Evolutionary conservation across 2,888 invertebrate genomes (phyloP), one percentile per base, ranked within the genome.

Genomic region (Lepidocyrtinus sp.): DNA sequence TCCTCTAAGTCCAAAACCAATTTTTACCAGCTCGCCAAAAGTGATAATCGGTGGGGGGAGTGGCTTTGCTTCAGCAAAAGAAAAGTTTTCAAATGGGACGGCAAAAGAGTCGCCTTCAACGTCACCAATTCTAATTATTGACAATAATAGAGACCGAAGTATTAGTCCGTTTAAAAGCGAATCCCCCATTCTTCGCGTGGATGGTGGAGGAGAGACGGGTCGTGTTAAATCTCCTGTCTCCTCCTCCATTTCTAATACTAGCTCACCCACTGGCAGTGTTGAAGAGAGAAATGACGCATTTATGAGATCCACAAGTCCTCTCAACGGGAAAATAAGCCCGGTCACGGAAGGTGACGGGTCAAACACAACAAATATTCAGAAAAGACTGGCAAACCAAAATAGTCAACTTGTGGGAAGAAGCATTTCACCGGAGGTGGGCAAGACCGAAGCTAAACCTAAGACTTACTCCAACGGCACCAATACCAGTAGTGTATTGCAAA

Each of bases 1-100:
- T 12, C 84, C 86, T 1, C 67, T 86, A 25, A 85, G 85, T 81
- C 86, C 86, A 3, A 86, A 86, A 76, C 86, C 82, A 15, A 79
- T 85, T 72, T 85, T 83, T 62, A 84, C 85, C 9, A 81, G 83
- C 1, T 82, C 83, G 3, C 84, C 85, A 3, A 84, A 84, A 68
- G 74, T 71, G 50, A 69, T 7, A 25, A 36, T 59, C 5, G 21
- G 46, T 27, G 25, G 69, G 22, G 61, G 25, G 1, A 27, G 7
- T 12, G 55, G 7, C 3, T n/a, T n/a, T 7, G 7, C 50, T 2
- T 50, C 15, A 22, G 22, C 15, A 2, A 71, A 62, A 19, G 71
- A 22, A 21, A 55, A 36, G 22, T 21, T n/a, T n/a, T n/a, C n/a
- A n/a, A n/a, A n/a, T n/a, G n/a, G n/a, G n/a, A n/a, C n/a, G n/a